Conservation (phyloP, 2,888 invertebrate genomes). For the Crioceris asparagi region DNA sequence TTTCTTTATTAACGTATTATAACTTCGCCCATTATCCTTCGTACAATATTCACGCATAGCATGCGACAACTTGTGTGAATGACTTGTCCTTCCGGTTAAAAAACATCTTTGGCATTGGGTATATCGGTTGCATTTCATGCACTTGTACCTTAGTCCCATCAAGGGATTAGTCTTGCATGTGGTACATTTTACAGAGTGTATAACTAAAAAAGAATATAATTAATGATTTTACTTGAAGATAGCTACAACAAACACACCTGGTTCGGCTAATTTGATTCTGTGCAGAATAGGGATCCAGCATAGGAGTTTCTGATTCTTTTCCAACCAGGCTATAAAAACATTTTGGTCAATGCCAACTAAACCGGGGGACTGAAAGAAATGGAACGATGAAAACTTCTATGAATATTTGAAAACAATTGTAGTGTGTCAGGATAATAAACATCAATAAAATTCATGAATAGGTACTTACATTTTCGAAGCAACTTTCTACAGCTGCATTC, state of each 20-base stretch:
- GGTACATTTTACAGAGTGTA: slow-evolving; percentile 50
- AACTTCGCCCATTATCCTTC: slow-evolving; percentile 27
- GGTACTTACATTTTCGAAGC: slow-evolving; percentile 54
- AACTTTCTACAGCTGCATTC: slow-evolving; percentile 57
- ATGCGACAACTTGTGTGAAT: slow-evolving; percentile 54
- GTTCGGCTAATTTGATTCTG: slow-evolving; percentile 49
- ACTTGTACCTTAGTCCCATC: slow-evolving; percentile 51
- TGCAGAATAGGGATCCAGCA: slow-evolving; percentile 57
- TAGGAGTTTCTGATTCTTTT: slow-evolving; percentile 48
- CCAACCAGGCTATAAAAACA: slow-evolving; percentile 60
- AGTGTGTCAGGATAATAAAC: no score
- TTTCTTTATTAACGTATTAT: slow-evolving; percentile 28
- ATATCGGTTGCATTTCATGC: slow-evolving; percentile 53
- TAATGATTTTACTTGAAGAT: not conserved
- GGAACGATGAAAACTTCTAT: slow-evolving; percentile 7
- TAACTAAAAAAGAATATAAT: slow-evolving; percentile 32
- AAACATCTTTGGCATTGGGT: slow-evolving; percentile 61
- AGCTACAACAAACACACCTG: slow-evolving; percentile 33
- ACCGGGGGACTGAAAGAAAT: slow-evolving; percentile 49
- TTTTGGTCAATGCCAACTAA: slow-evolving; percentile 57
- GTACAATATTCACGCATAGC: slow-evolving; percentile 54
- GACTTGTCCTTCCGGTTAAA: slow-evolving; percentile 47
- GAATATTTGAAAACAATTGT: slow-evolving; percentile 1
- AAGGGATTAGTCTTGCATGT: slow-evolving; percentile 49
- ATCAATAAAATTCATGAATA: not conserved